Evolutionary conservation across 2,797 vertebrate species (phyloP).

Genomic region (Phalloptychus januarius): DNA sequence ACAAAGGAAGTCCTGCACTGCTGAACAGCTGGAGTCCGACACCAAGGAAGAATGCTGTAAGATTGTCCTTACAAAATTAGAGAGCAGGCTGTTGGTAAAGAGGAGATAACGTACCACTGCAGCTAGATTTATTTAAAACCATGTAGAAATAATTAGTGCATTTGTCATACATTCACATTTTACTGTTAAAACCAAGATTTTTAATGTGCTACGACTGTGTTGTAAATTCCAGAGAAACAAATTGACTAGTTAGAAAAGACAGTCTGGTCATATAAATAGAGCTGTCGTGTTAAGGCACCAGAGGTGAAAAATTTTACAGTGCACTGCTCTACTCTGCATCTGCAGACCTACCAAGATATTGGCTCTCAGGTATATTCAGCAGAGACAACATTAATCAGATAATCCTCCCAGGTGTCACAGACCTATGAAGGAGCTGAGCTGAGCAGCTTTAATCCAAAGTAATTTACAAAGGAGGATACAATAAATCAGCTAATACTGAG

Average conservation of each 20-base stretch:
- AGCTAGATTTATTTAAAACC: neutral
- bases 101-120: neutral
- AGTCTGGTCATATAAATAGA: neutral
- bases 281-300: neutral
- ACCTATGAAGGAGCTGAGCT: neutral
- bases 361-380: neutral
- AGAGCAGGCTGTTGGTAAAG: neutral
- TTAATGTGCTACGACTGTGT: neutral
- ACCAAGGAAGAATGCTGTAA: neutral
- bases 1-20: neutral
- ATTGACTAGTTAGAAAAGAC: neutral
- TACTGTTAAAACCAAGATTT: neutral
- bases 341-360: neutral
- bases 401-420: neutral
- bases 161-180: neutral
- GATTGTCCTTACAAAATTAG: neutral
- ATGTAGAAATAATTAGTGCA: neutral
- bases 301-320: neutral
- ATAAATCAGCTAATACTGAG: neutral
- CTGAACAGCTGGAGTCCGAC: neutral
- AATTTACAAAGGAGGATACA: neutral
- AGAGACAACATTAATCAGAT: neutral
- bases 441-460: neutral
- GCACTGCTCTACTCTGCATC: neutral
- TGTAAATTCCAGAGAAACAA: neutral